Percentiles rank a stretch among this genome's conserved stretches.
These are phyloP conservation scores for Isotomurus palustris DNA, from an alignment of 2,888 invertebrate species.

Conservation along the genomic window DNA sequence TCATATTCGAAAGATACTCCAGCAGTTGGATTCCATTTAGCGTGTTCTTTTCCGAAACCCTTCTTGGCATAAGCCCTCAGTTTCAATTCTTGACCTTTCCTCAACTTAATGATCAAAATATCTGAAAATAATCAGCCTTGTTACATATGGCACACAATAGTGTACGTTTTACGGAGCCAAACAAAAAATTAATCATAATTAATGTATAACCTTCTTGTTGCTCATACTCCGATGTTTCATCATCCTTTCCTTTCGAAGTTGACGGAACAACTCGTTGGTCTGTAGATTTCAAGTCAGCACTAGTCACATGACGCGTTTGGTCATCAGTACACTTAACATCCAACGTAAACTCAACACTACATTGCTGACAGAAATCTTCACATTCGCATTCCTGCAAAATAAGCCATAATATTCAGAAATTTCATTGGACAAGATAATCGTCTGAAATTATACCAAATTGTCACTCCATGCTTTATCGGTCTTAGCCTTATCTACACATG, in stretches of 20 bases:
- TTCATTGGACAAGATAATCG: constrained; percentile 12
- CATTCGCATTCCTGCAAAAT: constrained; percentile 94
- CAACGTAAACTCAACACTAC: constrained; percentile 95
- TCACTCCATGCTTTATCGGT: no score
- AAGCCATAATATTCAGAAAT: no score
- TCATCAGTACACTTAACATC: constrained; percentile 94
- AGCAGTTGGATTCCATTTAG: constrained; percentile 99
- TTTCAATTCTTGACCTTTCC: constrained; percentile 87
- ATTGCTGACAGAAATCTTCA: constrained; percentile 93
- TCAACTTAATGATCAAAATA: constrained; percentile 66
- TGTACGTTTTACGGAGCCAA: not conserved
- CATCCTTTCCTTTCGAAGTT: constrained; percentile 70
- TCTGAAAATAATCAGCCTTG: constrained; percentile 52
- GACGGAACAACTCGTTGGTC: constrained; percentile 89
- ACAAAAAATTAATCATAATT: not conserved
- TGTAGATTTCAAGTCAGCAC: constrained; percentile 88
- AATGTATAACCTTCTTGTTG: constrained; percentile 77
- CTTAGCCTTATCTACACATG: no score
- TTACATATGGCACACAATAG: no score
- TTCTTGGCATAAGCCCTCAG: constrained; percentile 95
- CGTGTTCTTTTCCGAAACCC: constrained; percentile 96
- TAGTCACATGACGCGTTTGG: constrained; percentile 90
- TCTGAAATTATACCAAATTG: constrained; percentile 9
- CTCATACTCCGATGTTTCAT: constrained; percentile 88
- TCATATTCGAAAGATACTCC: constrained; percentile 99